A percentile compares a stretch with the other conserved stretches of the same genome.
phyloP scores from a whole-genome alignment of 2,888 invertebrate genomes.

The Cephus runcator region DNA sequence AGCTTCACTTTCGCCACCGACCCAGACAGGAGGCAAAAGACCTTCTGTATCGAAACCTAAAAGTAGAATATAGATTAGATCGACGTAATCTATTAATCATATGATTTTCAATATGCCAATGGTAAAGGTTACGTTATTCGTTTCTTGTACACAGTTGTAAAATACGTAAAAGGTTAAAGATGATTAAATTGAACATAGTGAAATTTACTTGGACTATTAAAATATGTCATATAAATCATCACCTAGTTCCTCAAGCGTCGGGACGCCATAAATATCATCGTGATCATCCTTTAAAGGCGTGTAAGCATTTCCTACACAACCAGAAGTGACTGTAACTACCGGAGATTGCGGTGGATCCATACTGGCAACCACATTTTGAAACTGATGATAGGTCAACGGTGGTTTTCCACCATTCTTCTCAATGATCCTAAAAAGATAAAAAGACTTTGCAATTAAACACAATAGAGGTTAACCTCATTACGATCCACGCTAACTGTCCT shows the following conservation, averaged over 20 bases:
- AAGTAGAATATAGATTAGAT: conserved; percentile 6
- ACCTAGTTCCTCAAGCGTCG: conserved; percentile 87
- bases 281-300: conserved; percentile 82
- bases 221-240: conserved; percentile 16
- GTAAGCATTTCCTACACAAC: conserved; percentile 70
- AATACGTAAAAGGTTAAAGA: neutral
- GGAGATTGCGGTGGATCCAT: conserved; percentile 81
- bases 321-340: conserved; percentile 69
- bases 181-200: neutral
- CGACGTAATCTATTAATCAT: too few species aligned
- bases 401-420: conserved; percentile 83
- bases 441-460: neutral
- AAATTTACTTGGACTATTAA: neutral
- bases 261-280: conserved; percentile 85
- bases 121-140: neutral
- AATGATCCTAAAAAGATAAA: conserved; percentile 72
- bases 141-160: neutral
- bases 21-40: conserved; percentile 78
- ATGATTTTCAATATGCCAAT: neutral
- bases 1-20: conserved; percentile 83
- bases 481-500: neutral
- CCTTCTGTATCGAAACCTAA: conserved; percentile 82
- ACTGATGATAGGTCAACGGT: conserved; percentile 88
- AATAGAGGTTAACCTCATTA: neutral
- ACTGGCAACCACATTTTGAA: conserved; percentile 81